Evolutionary conservation across 2,888 invertebrate species (phyloP).

Genomic region (Rhaphigaster nebulosa): DNA sequence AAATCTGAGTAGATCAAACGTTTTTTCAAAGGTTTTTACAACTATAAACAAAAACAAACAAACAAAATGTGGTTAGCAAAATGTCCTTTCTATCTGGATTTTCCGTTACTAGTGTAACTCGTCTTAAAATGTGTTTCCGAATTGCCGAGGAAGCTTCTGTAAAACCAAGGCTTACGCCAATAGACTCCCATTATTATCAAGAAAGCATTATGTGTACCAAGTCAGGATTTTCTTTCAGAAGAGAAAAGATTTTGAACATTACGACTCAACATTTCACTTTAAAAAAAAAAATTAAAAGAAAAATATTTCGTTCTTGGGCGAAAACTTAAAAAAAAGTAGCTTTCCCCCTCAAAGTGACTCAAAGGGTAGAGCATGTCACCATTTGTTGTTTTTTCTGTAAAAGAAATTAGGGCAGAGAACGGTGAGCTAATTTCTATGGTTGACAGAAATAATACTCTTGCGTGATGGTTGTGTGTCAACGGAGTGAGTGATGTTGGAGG

Average conservation of each 20-base stretch:
- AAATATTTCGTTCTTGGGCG: not conserved
- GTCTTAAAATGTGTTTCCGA: too few species aligned
- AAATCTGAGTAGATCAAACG: too few species aligned
- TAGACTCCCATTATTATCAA: too few species aligned
- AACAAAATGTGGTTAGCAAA: too few species aligned
- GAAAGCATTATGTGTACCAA: too few species aligned
- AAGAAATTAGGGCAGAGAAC: not conserved
- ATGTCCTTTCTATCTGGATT: too few species aligned
- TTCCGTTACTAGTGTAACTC: too few species aligned
- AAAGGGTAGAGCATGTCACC: not conserved
- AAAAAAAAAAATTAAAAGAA: not conserved
- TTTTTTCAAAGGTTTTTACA: too few species aligned
- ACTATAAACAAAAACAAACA: too few species aligned
- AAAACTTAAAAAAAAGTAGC: not conserved
- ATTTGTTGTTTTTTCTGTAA: not conserved
- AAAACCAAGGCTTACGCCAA: too few species aligned
- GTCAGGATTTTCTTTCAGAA: too few species aligned
- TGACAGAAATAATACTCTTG: not conserved
- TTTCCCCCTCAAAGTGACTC: not conserved
- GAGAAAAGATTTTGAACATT: not conserved
- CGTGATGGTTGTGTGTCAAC: not conserved
- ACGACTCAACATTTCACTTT: not conserved
- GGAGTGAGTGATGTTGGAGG: not conserved
- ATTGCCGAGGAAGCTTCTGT: too few species aligned
- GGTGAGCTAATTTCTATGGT: conserved; percentile 23